Percentiles rank a stretch among this genome's conserved stretches.
Conservation (phyloP, 2,888 invertebrate genomes). For the Mamestra brassicae region DNA sequence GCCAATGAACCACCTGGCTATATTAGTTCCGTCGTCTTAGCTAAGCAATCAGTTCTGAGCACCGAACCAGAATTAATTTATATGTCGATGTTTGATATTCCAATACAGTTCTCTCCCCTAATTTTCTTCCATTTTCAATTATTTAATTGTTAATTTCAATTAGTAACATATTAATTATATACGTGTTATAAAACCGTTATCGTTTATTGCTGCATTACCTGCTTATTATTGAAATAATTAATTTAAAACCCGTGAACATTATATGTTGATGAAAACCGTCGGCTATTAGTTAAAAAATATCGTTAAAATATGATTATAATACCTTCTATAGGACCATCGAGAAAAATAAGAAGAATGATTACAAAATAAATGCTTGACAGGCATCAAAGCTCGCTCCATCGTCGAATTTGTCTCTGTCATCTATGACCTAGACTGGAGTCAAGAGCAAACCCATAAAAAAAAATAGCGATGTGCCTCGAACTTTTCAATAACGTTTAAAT, state of each 20-base stretch:
- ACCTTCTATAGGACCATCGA: too few relatives aligned
- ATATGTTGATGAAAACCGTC: background rate
- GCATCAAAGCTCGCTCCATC: too few relatives aligned
- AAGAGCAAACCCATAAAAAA: too few relatives aligned
- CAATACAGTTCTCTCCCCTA: background rate
- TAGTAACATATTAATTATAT: background rate
- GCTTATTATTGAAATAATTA: too few relatives aligned
- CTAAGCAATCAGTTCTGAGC: slow-evolving; percentile 21
- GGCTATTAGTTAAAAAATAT: background rate
- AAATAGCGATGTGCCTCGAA: slow-evolving; percentile 32
- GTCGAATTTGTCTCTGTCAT: too few relatives aligned
- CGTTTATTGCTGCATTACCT: too few relatives aligned
- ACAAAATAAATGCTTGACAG: slow-evolving; percentile 19
- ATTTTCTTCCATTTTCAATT: background rate
- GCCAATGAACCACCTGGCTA: slow-evolving; percentile 1
- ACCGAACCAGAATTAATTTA: slow-evolving; percentile 27
- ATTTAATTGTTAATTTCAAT: background rate
- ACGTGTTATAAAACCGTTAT: background rate
- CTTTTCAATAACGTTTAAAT: slow-evolving; percentile 51
- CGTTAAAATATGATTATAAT: too few relatives aligned
- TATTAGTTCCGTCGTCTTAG: slow-evolving; percentile 5
- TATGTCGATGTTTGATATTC: background rate
- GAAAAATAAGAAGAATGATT: slow-evolving; percentile 17
- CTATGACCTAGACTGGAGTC: too few relatives aligned
- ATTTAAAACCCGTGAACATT: background rate